Evolutionary conservation across 2,113 vertebrate genomes (phyloP), one percentile per base, ranked within the genome.

Genomic region (Scartelaos histophorus): DNA sequence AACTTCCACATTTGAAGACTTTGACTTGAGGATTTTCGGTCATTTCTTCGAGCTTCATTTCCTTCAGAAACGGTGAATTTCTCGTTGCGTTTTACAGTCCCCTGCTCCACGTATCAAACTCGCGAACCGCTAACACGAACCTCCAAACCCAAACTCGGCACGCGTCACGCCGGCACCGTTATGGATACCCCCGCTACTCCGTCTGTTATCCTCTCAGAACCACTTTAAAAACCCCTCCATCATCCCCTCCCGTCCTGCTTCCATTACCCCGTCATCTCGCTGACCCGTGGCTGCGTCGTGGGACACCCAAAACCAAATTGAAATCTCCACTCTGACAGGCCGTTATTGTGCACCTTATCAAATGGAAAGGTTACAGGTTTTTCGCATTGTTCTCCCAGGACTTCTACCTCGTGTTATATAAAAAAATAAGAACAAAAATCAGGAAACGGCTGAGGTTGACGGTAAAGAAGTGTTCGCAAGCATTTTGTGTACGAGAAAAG

Each of bases 201-300:
- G 4, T 29, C 29, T 29, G 29, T 86, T 79, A 85, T 79, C 87
- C 85, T 86, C 81, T 90, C 87, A 81, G 65, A 89, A 87, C 76
- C 66, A 15, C 70, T 89, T 86, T 89, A 75, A 82, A 81, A 87
- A 76, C 81, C 29, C 29, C 4, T 29, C 29, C 29, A 29, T 29
- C 29, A 29, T 29, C 29, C 29, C 29, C 29, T 29, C 29, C 29
- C 4, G 2, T 29, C 29, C 29, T 29, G 75, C 67, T 79, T 69
- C 80, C 70, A 85, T 91, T 87, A 87, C 72, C 78, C 74, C 73
- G 60, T 77, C 74, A 71, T 78, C 70, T 78, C 81, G 82, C 83
- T 82, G 85, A 80, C 74, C 80, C 56, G 49, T 75, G 78, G 75
- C 71, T 46, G 80, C 35, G 54, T 71, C 79, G 25, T 66, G 78